Percentiles rank a stretch among this genome's conserved stretches.
Conservation (phyloP, 2,113 vertebrate species). For the Syrrhaptes paradoxus region DNA sequence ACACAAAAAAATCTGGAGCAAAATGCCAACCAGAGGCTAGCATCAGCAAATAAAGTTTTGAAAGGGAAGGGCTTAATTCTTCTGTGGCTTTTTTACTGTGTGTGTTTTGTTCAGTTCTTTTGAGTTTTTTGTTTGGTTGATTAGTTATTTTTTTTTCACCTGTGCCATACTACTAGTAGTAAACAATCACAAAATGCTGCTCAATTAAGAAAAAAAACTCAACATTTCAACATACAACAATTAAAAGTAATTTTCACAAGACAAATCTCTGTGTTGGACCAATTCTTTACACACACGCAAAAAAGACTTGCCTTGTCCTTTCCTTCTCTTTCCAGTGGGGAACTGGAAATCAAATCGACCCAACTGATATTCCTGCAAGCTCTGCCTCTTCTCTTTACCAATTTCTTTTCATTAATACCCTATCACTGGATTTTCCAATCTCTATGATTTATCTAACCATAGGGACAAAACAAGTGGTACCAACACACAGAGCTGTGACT, state of each 20-base stretch:
- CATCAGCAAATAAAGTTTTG: not conserved
- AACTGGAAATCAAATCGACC: not conserved
- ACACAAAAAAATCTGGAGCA: not conserved
- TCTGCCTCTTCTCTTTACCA: not conserved
- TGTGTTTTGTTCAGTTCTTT: not conserved
- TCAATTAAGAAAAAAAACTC: not conserved
- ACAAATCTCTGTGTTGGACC: conserved; percentile 43
- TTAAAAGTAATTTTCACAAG: not conserved
- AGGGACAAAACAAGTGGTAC: not conserved
- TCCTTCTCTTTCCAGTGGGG: not conserved
- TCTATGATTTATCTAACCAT: not conserved
- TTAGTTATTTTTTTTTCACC: not conserved
- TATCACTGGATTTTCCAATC: not conserved
- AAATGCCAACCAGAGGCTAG: not conserved
- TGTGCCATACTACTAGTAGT: not conserved
- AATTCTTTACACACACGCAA: not conserved
- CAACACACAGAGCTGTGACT: not conserved
- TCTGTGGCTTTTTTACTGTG: not conserved
- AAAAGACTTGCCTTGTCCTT: not conserved
- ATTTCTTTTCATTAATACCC: not conserved
- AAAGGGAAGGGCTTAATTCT: not conserved
- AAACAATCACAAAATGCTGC: conserved; percentile 42
- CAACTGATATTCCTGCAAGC: not conserved
- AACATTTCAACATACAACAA: not conserved
- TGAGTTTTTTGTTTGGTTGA: too few relatives aligned